Evolutionary conservation across 1,140 invertebrate genomes (phyloP).

Genomic region (Ostrea denselamellosa): DNA sequence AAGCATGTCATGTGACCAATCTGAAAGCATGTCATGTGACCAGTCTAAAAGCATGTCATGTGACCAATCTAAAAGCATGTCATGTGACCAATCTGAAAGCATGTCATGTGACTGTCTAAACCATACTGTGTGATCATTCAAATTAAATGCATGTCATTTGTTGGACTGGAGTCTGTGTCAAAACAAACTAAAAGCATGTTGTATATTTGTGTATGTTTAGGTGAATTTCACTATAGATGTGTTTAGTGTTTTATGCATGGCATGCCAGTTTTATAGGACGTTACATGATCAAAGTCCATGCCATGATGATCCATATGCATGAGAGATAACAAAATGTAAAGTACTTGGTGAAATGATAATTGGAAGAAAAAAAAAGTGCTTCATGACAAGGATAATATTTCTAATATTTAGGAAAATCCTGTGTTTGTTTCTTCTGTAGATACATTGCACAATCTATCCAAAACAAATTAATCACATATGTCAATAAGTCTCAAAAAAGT

Average conservation of each 20-base stretch:
- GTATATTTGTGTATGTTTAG: background rate
- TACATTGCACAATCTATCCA: background rate
- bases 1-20: background rate
- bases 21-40: slow-evolving; percentile 9
- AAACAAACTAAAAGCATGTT: background rate
- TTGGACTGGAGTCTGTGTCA: background rate
- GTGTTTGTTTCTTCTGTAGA: background rate
- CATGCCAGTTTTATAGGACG: background rate
- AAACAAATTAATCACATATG: background rate
- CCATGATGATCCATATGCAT: background rate
- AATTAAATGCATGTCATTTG: background rate
- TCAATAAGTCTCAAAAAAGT: background rate
- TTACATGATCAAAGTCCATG: background rate
- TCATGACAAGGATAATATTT: background rate
- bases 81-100: background rate
- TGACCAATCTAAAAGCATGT: background rate
- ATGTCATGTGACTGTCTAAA: background rate
- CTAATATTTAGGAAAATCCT: background rate
- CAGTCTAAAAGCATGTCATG: background rate
- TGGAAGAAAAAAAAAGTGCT: background rate
- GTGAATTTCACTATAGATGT: background rate
- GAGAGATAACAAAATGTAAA: background rate
- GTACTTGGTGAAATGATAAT: background rate
- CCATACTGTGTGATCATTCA: background rate
- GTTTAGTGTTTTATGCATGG: too few species aligned